phyloP scores from a whole-genome alignment of 2,888 invertebrate species.

The Xestia c-nigrum region DNA sequence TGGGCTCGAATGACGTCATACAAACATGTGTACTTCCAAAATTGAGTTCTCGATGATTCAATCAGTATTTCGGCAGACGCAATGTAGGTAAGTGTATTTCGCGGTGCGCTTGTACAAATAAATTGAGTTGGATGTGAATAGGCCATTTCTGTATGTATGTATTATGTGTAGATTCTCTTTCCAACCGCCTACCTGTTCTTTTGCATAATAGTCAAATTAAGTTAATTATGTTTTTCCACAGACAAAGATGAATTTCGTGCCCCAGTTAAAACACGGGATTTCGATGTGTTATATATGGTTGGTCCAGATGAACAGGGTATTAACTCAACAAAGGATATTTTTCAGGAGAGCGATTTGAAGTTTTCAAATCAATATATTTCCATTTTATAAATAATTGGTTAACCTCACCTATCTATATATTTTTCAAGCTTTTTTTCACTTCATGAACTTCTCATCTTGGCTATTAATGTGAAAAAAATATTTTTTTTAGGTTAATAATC shows the following conservation, averaged over 20 bases:
- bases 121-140: conserved; percentile 46
- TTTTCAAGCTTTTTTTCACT: too few species aligned
- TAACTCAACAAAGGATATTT: too few species aligned
- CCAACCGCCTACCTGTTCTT: background rate
- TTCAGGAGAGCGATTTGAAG: too few species aligned
- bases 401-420: too few species aligned
- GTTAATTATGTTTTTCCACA: background rate
- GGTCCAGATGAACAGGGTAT: too few species aligned
- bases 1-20: conserved; percentile 28
- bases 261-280: background rate
- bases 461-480: too few species aligned
- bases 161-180: background rate
- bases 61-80: conserved; percentile 49
- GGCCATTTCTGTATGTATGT: background rate
- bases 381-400: too few species aligned
- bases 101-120: conserved; percentile 38
- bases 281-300: background rate
- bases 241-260: background rate
- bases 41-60: conserved; percentile 51
- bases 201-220: background rate
- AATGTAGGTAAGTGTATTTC: conserved; percentile 36
- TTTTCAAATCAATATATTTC: too few species aligned
- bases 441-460: too few species aligned
- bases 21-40: conserved; percentile 32
- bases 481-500: too few species aligned